These are phyloP conservation scores for Paratrypauchen microcephalus DNA, from an alignment of 2,797 vertebrate species.

Conservation along the genomic window DNA sequence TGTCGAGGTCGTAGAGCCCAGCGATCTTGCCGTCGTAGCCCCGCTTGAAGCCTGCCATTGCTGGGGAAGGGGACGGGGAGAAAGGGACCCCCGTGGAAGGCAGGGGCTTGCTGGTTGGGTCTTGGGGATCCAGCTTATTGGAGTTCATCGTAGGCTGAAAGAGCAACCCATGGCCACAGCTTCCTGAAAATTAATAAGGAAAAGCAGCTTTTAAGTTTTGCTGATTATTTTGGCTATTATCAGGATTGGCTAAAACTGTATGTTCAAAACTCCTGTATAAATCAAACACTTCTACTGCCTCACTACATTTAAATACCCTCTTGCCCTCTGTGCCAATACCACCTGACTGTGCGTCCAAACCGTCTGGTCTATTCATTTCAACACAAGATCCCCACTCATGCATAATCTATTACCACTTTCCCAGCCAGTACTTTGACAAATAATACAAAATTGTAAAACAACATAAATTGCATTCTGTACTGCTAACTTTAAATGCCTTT, in stretches of 20 bases:
- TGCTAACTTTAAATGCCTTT: too few relatives aligned
- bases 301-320: background rate
- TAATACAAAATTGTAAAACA: too few relatives aligned
- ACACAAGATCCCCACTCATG: background rate
- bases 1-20: slow-evolving; percentile 96
- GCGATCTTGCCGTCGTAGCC: slow-evolving; percentile 98
- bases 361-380: background rate
- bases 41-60: slow-evolving; percentile 95
- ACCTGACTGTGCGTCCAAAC: background rate
- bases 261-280: background rate
- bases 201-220: background rate
- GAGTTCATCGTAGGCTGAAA: slow-evolving; percentile 71
- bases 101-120: slow-evolving; percentile 52
- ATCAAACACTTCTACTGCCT: background rate
- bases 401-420: background rate
- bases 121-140: slow-evolving; percentile 77
- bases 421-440: background rate
- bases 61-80: slow-evolving; percentile 50
- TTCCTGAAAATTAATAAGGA: slow-evolving; percentile 57
- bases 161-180: slow-evolving; percentile 81
- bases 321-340: background rate
- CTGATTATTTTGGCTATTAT: background rate
- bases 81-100: slow-evolving; percentile 46
- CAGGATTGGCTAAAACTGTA: background rate
- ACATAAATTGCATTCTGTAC: too few relatives aligned